phyloP scores from a whole-genome alignment of 2,113 vertebrate species.

The Austrofundulus limnaeus region DNA sequence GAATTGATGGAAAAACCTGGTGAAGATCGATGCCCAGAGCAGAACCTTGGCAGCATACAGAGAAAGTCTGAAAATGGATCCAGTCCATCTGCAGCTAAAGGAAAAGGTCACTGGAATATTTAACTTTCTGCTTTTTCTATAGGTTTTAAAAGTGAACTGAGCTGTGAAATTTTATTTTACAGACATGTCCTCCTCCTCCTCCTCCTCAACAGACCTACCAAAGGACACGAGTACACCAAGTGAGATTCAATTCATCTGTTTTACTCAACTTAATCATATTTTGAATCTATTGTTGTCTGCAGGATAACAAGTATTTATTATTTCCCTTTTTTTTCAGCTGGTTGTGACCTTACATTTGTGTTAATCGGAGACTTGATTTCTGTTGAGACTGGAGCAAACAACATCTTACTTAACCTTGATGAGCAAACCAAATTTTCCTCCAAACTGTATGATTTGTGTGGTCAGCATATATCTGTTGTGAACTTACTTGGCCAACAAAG shows the following conservation, averaged over 20 bases:
- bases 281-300: not conserved
- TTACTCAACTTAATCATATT: not conserved
- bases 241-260: not conserved
- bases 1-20: fast-evolving
- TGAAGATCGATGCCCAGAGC: not conserved
- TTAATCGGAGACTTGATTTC: constrained; percentile 34
- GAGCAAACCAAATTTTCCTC: constrained; percentile 11
- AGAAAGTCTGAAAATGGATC: not conserved
- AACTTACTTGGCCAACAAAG: constrained; percentile 29
- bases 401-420: constrained; percentile 16
- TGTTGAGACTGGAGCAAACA: constrained; percentile 23
- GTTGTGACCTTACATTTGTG: constrained; percentile 24
- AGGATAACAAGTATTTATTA: not conserved
- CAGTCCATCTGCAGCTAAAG: not conserved
- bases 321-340: constrained; percentile 22
- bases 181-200: no score
- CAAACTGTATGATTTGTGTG: constrained; percentile 42
- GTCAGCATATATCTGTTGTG: constrained; percentile 20
- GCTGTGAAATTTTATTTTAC: not conserved
- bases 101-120: not conserved
- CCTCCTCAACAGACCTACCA: not conserved
- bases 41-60: not conserved
- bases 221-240: not conserved
- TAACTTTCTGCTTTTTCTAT: fast-evolving
- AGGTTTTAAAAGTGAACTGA: not conserved